Percentiles rank a stretch among this genome's conserved stretches.
Evolutionary conservation across 2,797 vertebrate genomes (phyloP).

Genomic region (Sebastes variabilis): DNA sequence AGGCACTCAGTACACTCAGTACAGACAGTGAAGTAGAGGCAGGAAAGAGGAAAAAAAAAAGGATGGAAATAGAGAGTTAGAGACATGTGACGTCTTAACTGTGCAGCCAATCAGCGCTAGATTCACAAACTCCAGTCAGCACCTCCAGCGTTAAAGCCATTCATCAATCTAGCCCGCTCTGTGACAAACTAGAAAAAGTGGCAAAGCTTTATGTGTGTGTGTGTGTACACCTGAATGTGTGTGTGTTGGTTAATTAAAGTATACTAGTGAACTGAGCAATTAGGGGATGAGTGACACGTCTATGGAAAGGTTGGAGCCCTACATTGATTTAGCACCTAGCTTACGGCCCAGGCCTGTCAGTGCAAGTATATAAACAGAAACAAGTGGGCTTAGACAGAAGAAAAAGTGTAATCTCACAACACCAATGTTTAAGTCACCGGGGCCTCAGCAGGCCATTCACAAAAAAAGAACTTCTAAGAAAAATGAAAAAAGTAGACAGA

Average conservation of each 20-base stretch:
- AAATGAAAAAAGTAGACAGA: conserved; percentile 4
- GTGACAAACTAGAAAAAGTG: conserved; percentile 20
- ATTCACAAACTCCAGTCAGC: conserved; percentile 20
- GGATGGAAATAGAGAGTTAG: conserved; percentile 4
- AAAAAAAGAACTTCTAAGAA: not conserved
- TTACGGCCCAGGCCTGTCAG: conserved; percentile 25
- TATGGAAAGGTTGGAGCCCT: conserved; percentile 38
- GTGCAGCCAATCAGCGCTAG: conserved; percentile 27
- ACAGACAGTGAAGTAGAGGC: not conserved
- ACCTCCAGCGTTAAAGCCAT: conserved; percentile 38
- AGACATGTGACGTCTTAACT: conserved; percentile 37
- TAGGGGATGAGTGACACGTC: conserved; percentile 54
- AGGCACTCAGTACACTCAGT: conserved; percentile 23
- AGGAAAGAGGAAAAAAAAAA: not conserved
- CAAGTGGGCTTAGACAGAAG: conserved; percentile 4
- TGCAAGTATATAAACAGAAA: conserved; percentile 32
- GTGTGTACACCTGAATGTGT: not conserved
- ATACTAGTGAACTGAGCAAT: conserved; percentile 55
- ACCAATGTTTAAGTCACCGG: not conserved
- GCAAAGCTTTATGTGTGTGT: conserved; percentile 3
- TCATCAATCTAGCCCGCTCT: conserved; percentile 41
- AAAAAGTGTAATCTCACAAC: conserved; percentile 7
- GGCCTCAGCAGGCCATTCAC: not conserved
- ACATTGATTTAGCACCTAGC: conserved; percentile 56
- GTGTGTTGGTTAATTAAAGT: conserved; percentile 45